Base-by-base conservation (phyloP, 2,888 invertebrate genomes). In the Nasonovia ribisnigri region DNA sequence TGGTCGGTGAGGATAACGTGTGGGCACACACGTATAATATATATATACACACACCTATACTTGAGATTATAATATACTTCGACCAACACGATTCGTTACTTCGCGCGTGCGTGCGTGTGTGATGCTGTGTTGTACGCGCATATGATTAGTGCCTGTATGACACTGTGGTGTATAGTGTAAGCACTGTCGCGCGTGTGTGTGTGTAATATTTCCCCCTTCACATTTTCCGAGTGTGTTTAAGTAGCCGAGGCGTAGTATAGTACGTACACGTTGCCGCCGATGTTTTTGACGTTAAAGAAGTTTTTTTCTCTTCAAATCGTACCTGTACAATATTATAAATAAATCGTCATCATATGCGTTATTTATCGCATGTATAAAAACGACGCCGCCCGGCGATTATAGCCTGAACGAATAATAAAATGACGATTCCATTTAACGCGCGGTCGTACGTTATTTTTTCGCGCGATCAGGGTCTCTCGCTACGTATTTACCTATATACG, bases 51-150 rank as follows among this genome's bases (percentile, higher is more conserved):
- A 26, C 36, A 36, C 43, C 2, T 26, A 36, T 13, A 5, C 46
- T n/a, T 16, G 87, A 92, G 92, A 92, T 88, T 67, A 88, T 36
- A 20, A 20, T 29, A 13, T 43, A 46, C 36, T 77, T 90, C 42
- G 67, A n/a, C 88, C 51, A n/a, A 88, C 92, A 88, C 84, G 93
- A 89, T 93, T 93, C 89, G 89, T 93, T 89, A 89, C 93, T 89
- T 84, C 6, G n/a, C 24, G 26, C 46, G 88, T 92, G 84, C 29
- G 26, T 77, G 43, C 48, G 36, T 77, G 46, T 48, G 10, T n/a
- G 51, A 43, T 54, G 54, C n/a, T 87, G 60, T 86, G n/a, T 90
- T 24, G 51, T 51, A 29, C 92, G 57, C 24, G 60, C 36, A 84
- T 36, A 57, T 90, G 51, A 88, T 84, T 67, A 48, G 48, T 87